These are phyloP conservation scores for Dysdera silvatica DNA, from an alignment of 1,140 invertebrate genomes.

Conservation along the genomic window DNA sequence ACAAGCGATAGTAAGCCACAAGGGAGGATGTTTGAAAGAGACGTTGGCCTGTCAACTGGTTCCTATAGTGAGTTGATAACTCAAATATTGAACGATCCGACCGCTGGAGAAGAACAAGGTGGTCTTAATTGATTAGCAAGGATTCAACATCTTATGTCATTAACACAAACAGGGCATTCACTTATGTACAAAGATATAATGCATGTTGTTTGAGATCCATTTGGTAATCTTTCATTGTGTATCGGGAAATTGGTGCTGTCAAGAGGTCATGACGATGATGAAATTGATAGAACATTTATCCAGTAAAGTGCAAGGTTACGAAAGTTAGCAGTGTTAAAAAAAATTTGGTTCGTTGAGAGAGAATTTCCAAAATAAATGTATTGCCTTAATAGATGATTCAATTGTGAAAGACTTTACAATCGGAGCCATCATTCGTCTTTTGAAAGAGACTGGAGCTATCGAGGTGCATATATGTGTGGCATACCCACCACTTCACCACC, in stretches of 20 bases:
- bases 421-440: conserved; percentile 83
- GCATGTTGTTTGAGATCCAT: conserved; percentile 89
- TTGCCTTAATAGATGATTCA: conserved; percentile 89
- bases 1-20: conserved; percentile 83
- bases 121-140: conserved; percentile 84
- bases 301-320: conserved; percentile 81
- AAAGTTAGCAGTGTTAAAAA: conserved; percentile 82
- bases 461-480: conserved; percentile 95
- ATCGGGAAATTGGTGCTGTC: conserved; percentile 79
- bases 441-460: conserved; percentile 81
- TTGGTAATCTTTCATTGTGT: conserved; percentile 92
- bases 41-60: conserved; percentile 85
- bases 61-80: conserved; percentile 95
- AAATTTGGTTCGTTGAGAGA: conserved; percentile 89
- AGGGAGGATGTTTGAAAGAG: conserved; percentile 57
- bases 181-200: conserved; percentile 88
- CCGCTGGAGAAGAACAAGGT: conserved; percentile 77
- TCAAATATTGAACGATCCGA: conserved; percentile 85
- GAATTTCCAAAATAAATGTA: conserved; percentile 76
- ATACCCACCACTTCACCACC: conserved; percentile 89
- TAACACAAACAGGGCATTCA: conserved; percentile 85
- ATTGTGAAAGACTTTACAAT: conserved; percentile 95
- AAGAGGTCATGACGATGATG: conserved; percentile 29
- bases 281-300: too few species aligned
- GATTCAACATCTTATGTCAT: conserved; percentile 83